These are phyloP conservation scores for Tenthredo distinguenda DNA, from an alignment of 2,888 invertebrate genomes.

Conservation along the genomic window DNA sequence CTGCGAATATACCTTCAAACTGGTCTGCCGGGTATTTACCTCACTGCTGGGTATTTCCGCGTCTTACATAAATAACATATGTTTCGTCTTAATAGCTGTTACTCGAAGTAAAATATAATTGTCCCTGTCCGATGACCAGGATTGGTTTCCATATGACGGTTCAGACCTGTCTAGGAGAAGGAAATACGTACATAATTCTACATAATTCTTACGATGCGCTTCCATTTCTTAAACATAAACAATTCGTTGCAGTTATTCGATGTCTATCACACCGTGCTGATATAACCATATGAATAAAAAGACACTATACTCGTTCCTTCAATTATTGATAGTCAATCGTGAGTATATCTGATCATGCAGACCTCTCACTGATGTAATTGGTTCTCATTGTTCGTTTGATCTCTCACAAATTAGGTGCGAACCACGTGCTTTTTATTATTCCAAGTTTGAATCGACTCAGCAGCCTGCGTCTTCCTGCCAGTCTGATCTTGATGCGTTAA, in stretches of 20 bases:
- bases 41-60: conserved; percentile 27
- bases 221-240: background rate
- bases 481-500: background rate
- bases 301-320: background rate
- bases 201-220: background rate
- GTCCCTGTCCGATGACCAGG: background rate
- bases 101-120: conserved; percentile 23
- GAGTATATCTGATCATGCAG: background rate
- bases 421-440: background rate
- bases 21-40: conserved; percentile 42
- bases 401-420: background rate
- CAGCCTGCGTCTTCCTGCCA: background rate
- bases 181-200: background rate
- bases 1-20: background rate
- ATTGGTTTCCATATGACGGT: background rate
- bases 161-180: background rate
- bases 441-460: background rate
- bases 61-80: conserved; percentile 29
- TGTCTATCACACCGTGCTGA: background rate
- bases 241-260: background rate
- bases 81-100: conserved; percentile 20
- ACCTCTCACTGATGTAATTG: background rate
- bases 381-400: background rate
- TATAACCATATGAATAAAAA: background rate
- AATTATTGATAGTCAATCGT: background rate